Conservation (phyloP, 2,888 invertebrate genomes). For the Drosophila maculinotata region DNA sequence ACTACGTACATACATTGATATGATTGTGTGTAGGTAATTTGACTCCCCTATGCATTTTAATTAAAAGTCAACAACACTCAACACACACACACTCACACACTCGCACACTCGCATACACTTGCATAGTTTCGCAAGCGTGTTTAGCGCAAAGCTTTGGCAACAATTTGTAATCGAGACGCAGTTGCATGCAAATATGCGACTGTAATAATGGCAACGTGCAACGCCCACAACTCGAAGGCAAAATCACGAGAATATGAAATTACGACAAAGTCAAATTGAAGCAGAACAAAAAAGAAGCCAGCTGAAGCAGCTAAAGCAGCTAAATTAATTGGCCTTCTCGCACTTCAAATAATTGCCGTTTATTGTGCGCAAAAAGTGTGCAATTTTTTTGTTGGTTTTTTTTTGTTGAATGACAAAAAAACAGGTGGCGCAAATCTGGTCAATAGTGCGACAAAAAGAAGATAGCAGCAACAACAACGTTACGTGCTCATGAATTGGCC, state of each 20-base stretch:
- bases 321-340: constrained; percentile 41
- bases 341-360: constrained; percentile 40
- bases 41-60: constrained; percentile 79
- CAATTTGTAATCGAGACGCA: constrained; percentile 65
- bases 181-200: constrained; percentile 66
- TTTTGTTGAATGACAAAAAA: constrained; percentile 17
- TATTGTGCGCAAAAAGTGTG: not conserved
- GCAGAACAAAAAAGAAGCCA: constrained; percentile 16
- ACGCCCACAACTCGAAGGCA: constrained; percentile 48
- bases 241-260: constrained; percentile 32
- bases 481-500: too few relatives aligned
- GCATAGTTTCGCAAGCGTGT: constrained; percentile 49
- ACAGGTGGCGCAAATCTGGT: constrained; percentile 16
- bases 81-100: constrained; percentile 1
- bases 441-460: too few relatives aligned
- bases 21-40: constrained; percentile 69
- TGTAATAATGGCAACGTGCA: constrained; percentile 39
- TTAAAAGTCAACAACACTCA: constrained; percentile 76
- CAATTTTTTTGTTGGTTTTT: not conserved
- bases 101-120: not conserved
- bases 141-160: constrained; percentile 46
- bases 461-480: constrained; percentile 7
- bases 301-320: constrained; percentile 26
- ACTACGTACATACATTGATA: constrained; percentile 24
- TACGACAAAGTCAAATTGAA: not conserved